These are phyloP conservation scores for Heliconius hewitsoni DNA, from an alignment of 1,140 invertebrate genomes.

Conservation along the genomic window DNA sequence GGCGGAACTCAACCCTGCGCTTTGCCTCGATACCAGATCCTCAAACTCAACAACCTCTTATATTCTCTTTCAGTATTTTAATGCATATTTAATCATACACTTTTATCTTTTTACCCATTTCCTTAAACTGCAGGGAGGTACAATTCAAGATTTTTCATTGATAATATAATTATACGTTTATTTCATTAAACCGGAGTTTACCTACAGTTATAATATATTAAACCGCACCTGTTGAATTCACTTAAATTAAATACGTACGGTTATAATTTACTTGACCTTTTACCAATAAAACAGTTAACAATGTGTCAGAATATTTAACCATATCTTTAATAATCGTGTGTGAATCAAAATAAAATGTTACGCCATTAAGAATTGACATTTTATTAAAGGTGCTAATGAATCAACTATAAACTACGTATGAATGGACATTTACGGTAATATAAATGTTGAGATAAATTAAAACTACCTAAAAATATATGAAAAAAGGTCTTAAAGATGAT, in stretches of 20 bases:
- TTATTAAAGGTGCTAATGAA: constrained; percentile 15
- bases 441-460: background rate
- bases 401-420: background rate
- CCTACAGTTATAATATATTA: background rate
- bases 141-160: background rate
- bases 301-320: constrained; percentile 28
- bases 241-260: background rate
- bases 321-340: background rate
- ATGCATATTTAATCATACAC: no score
- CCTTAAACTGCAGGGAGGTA: background rate
- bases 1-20: no score
- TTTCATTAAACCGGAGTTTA: background rate
- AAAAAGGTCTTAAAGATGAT: no score
- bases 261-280: constrained; percentile 15
- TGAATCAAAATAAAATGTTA: constrained; percentile 22
- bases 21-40: no score
- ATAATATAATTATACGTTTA: constrained; percentile 2
- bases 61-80: no score
- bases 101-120: background rate
- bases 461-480: no score
- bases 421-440: background rate
- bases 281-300: constrained; percentile 14
- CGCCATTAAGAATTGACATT: constrained; percentile 35
- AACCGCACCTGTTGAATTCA: constrained; percentile 8
- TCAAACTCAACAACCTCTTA: no score